Evolutionary conservation across 1,140 invertebrate genomes (phyloP).

Genomic region (Cyclargus thomasi): DNA sequence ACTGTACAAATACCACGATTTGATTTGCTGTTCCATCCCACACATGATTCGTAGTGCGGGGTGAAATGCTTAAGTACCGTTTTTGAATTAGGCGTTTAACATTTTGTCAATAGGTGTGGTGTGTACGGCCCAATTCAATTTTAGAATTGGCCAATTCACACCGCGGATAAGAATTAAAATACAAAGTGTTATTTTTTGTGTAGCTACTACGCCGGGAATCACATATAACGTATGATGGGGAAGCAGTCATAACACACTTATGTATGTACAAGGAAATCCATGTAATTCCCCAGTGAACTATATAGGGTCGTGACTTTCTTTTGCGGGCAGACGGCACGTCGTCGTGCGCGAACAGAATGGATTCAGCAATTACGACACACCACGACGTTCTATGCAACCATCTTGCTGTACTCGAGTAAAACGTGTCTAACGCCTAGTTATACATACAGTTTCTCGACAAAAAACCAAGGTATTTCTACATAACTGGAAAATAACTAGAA

Average conservation of each 20-base stretch:
- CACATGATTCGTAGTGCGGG: too few species aligned
- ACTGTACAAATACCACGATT: neutral
- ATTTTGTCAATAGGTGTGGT: too few species aligned
- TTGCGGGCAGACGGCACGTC: neutral
- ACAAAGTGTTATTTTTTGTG: too few species aligned
- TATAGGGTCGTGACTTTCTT: conserved; percentile 8
- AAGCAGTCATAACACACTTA: neutral
- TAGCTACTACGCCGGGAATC: too few species aligned
- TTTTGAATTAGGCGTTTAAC: too few species aligned
- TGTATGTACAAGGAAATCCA: neutral
- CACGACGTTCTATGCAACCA: conserved; percentile 1
- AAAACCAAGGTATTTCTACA: neutral
- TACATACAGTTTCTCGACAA: neutral
- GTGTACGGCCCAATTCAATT: too few species aligned
- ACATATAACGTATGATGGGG: neutral
- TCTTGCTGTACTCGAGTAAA: neutral
- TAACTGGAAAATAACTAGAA: neutral
- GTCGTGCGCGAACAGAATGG: neutral
- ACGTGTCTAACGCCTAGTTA: neutral
- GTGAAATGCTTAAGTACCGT: too few species aligned
- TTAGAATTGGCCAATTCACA: too few species aligned
- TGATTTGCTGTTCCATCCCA: too few species aligned
- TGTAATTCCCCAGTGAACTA: conserved; percentile 13
- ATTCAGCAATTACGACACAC: neutral
- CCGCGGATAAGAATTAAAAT: too few species aligned